Percentiles rank a stretch among this genome's conserved stretches.
Evolutionary conservation across 2,113 vertebrate genomes (phyloP).

Genomic region (Equus quagga): DNA sequence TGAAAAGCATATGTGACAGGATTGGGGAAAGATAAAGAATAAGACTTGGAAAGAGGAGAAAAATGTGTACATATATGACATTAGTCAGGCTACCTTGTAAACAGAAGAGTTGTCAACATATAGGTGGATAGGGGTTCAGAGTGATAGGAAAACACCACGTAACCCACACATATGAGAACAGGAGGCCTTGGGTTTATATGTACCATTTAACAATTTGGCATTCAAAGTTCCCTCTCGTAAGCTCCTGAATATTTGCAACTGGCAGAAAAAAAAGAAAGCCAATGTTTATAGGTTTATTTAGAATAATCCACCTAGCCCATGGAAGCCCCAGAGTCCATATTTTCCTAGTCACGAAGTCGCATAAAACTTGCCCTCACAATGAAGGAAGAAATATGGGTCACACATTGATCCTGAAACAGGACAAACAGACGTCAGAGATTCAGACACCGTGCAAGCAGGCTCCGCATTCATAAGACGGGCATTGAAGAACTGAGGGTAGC

Average conservation of each 20-base stretch:
- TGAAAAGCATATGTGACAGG: not conserved
- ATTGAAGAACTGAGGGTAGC: not conserved
- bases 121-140: not conserved
- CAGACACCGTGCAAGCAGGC: not conserved
- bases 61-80: not conserved
- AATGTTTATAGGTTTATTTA: not conserved
- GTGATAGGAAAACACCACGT: not conserved
- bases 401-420: not conserved
- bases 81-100: not conserved
- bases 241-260: not conserved
- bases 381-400: not conserved
- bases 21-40: not conserved
- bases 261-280: not conserved
- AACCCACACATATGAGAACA: not conserved
- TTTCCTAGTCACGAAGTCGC: not conserved
- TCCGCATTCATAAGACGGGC: not conserved
- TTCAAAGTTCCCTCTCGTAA: not conserved
- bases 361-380: conserved; percentile 14
- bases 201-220: not conserved
- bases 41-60: not conserved
- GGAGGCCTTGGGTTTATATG: not conserved
- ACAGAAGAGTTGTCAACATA: not conserved
- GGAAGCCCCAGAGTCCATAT: not conserved
- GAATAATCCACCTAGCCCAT: not conserved
- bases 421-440: not conserved